These are phyloP conservation scores for Aphidius colemani DNA, from an alignment of 2,888 invertebrate species.

Conservation along the genomic window DNA sequence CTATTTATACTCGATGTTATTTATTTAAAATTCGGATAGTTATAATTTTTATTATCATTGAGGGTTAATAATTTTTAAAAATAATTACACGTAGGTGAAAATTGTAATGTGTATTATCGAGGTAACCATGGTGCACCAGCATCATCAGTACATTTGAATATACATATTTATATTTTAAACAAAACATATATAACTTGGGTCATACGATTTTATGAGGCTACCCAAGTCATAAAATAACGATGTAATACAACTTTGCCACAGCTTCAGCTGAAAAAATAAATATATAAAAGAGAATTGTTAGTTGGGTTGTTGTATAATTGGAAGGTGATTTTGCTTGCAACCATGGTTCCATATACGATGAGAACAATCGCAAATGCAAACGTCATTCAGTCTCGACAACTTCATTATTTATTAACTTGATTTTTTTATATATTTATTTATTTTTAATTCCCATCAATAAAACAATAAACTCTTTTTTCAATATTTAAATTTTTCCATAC, in stretches of 20 bases:
- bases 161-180: not conserved
- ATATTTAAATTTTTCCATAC: too few species aligned
- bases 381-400: constrained; percentile 34
- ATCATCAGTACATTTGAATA: not conserved
- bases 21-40: not conserved
- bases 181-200: constrained; percentile 26
- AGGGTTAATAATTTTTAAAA: not conserved
- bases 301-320: too few species aligned
- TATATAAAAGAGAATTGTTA: too few species aligned
- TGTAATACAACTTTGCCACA: constrained; percentile 38
- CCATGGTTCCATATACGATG: constrained; percentile 13
- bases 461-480: too few species aligned
- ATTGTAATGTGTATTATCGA: too few species aligned
- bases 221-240: constrained; percentile 39
- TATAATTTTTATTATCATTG: not conserved
- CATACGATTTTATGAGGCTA: constrained; percentile 47
- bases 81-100: too few species aligned
- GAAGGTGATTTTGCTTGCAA: too few species aligned
- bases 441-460: too few species aligned
- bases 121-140: too few species aligned
- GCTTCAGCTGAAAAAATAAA: not conserved
- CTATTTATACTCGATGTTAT: not conserved
- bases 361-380: constrained; percentile 6
- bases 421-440: too few species aligned
- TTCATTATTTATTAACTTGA: constrained; percentile 40